Evolutionary conservation across 2,888 invertebrate genomes (phyloP).

Genomic region (Drosophila diplacantha): DNA sequence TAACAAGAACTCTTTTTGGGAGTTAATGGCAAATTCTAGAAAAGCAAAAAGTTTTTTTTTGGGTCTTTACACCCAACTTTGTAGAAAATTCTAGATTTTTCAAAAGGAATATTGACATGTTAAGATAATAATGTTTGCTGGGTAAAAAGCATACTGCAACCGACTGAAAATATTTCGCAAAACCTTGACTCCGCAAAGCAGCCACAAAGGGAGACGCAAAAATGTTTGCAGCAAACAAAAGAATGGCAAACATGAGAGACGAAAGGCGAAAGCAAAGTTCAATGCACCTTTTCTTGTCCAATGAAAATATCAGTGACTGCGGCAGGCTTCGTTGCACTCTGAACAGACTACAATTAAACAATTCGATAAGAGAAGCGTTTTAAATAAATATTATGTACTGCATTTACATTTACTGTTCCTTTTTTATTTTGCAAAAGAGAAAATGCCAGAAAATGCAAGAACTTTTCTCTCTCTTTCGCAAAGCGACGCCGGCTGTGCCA

Average conservation of each 20-base stretch:
- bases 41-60: neutral
- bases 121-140: neutral
- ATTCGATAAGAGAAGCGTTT: conserved; percentile 26
- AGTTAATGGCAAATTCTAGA: neutral
- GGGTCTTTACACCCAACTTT: neutral
- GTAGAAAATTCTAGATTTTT: neutral
- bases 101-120: neutral
- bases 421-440: conserved; percentile 13
- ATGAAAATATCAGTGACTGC: conserved; percentile 23
- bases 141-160: neutral
- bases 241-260: conserved; percentile 14
- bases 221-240: conserved; percentile 37
- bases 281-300: conserved; percentile 49
- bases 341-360: conserved; percentile 20
- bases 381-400: conserved; percentile 25
- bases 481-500: conserved; percentile 22
- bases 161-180: conserved; percentile 10
- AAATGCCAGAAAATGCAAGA: conserved; percentile 37
- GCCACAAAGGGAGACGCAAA: conserved; percentile 7
- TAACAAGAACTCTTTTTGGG: neutral
- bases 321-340: conserved; percentile 14
- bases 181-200: conserved; percentile 10
- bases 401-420: conserved; percentile 4
- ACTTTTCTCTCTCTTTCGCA: conserved; percentile 17
- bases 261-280: conserved; percentile 42